phyloP scores from a whole-genome alignment of 2,888 invertebrate species.

The Coenonympha glycerion region DNA sequence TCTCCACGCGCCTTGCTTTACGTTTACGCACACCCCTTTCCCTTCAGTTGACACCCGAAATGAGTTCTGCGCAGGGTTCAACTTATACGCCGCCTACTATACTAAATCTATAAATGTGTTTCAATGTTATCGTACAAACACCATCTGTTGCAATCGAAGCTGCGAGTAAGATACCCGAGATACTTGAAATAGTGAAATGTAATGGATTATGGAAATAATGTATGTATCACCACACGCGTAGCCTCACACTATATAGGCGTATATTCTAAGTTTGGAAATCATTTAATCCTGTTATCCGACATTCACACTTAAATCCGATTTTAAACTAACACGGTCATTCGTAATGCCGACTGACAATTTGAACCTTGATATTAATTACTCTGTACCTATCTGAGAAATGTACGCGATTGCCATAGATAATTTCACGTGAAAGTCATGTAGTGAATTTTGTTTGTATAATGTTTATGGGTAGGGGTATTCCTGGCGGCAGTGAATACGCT shows the following conservation, averaged over 20 bases:
- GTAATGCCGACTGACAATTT: not conserved
- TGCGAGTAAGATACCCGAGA: not conserved
- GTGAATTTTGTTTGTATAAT: no score
- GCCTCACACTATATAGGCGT: not conserved
- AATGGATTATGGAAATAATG: not conserved
- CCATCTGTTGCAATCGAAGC: not conserved
- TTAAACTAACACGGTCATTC: constrained; percentile 1
- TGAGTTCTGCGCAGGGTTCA: no score
- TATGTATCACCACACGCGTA: not conserved
- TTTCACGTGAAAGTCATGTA: no score
- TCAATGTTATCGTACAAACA: not conserved
- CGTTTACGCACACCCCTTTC: no score
- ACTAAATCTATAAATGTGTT: no score
- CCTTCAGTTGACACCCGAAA: no score
- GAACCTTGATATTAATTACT: not conserved
- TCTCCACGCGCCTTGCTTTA: no score
- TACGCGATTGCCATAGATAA: no score
- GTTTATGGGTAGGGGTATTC: no score
- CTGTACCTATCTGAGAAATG: no score
- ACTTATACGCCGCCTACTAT: no score
- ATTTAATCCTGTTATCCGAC: constrained; percentile 4
- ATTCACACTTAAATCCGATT: constrained; percentile 3
- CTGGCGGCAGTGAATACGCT: no score
- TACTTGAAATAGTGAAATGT: not conserved
- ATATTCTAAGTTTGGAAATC: constrained; percentile 8